These are phyloP conservation scores for Gorilla gorilla DNA, from an alignment of 2,113 vertebrate species.

Conservation along the genomic window DNA sequence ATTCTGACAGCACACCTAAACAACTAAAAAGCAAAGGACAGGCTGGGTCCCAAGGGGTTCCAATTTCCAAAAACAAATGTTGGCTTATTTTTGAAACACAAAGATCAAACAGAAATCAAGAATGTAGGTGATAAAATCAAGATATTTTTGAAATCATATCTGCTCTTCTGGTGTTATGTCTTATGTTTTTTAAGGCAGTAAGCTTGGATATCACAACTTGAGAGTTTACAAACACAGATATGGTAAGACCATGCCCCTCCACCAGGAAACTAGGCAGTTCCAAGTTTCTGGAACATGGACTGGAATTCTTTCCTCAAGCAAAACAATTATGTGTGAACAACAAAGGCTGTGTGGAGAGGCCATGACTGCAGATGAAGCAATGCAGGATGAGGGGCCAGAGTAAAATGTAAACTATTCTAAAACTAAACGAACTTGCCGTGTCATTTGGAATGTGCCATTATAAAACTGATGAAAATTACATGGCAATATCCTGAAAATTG, in stretches of 20 bases:
- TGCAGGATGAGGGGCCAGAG: neutral
- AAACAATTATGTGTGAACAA: slow-evolving; percentile 28
- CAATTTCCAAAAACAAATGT: neutral
- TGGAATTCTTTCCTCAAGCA: slow-evolving; percentile 38
- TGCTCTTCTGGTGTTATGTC: slow-evolving; percentile 29
- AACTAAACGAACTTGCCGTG: neutral
- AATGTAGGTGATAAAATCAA: neutral
- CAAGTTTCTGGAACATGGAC: neutral
- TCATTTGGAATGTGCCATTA: neutral
- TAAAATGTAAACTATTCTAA: neutral
- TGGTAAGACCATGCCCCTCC: slow-evolving; percentile 38
- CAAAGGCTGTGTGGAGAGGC: neutral
- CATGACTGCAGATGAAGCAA: fast-evolving
- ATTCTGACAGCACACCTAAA: neutral
- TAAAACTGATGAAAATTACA: neutral
- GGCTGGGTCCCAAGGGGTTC: no score
- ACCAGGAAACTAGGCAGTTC: slow-evolving; percentile 23
- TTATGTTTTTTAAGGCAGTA: slow-evolving; percentile 44
- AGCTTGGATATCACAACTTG: neutral
- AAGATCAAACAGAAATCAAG: neutral
- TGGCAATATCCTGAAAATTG: slow-evolving; percentile 36
- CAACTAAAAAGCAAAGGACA: neutral
- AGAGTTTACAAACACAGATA: slow-evolving; percentile 16
- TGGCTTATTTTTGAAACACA: neutral
- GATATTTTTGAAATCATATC: slow-evolving; percentile 61